phyloP scores from a whole-genome alignment of 1,140 invertebrate genomes.

The Acromyrmex heyeri region DNA sequence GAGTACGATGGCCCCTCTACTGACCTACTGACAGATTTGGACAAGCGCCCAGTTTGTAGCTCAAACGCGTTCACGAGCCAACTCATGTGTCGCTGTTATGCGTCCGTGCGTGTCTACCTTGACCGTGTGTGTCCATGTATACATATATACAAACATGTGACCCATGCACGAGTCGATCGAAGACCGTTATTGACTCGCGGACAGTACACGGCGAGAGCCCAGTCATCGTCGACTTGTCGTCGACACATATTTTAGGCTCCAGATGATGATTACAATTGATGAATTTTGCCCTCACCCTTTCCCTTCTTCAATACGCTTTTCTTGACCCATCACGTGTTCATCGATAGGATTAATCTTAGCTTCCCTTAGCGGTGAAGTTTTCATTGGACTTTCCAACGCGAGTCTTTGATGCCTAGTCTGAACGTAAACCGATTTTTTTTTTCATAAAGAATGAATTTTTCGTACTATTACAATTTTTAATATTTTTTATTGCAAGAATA shows the following conservation, averaged over 20 bases:
- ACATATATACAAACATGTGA: neutral
- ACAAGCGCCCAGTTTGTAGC: slow-evolving; percentile 61
- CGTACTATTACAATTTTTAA: neutral
- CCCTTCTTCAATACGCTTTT: slow-evolving; percentile 1
- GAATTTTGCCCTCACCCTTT: slow-evolving; percentile 32
- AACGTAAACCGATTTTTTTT: neutral
- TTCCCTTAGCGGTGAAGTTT: neutral
- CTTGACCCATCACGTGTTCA: too few relatives aligned
- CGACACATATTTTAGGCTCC: slow-evolving; percentile 36
- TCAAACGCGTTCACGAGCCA: slow-evolving; percentile 1
- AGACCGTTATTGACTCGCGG: slow-evolving; percentile 73
- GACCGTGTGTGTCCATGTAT: slow-evolving; percentile 1
- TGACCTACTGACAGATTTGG: slow-evolving; percentile 85
- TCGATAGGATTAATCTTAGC: neutral
- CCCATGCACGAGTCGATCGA: slow-evolving; percentile 40
- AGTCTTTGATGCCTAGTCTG: neutral
- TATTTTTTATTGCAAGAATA: neutral
- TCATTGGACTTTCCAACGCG: neutral
- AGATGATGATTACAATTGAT: slow-evolving; percentile 8
- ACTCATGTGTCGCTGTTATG: slow-evolving; percentile 4
- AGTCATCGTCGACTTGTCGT: slow-evolving; percentile 8
- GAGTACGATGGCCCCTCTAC: slow-evolving; percentile 68
- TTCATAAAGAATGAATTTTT: neutral
- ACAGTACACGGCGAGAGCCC: slow-evolving; percentile 29
- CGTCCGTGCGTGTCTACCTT: slow-evolving; percentile 32